phyloP scores from a whole-genome alignment of 2,888 invertebrate genomes.

The Andrena bicolor region DNA sequence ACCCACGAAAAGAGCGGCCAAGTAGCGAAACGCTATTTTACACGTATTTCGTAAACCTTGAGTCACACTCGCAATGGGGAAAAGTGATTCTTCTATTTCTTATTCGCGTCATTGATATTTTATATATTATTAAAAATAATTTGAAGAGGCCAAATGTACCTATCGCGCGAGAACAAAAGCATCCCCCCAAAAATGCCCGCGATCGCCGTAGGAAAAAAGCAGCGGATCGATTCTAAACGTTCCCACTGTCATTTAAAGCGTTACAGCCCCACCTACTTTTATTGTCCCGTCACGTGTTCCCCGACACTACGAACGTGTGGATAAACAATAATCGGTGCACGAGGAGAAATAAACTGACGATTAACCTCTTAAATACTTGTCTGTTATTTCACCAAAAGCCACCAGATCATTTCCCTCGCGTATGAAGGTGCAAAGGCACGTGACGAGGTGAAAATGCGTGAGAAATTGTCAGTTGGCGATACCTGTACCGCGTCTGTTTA shows the following conservation, averaged over 20 bases:
- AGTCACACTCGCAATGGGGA: neutral
- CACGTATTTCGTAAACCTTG: constrained; percentile 82
- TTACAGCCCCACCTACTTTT: constrained; percentile 63
- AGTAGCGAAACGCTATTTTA: constrained; percentile 87
- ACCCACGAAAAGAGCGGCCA: constrained; percentile 86
- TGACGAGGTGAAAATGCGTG: neutral
- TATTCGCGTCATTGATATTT: neutral
- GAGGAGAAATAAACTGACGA: constrained; percentile 5
- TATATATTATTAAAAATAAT: neutral
- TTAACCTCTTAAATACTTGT: neutral
- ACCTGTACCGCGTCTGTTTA: constrained; percentile 45
- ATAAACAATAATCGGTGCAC: constrained; percentile 26
- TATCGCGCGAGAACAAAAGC: neutral
- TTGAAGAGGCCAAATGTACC: neutral
- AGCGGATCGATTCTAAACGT: constrained; percentile 48
- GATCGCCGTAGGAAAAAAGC: constrained; percentile 24
- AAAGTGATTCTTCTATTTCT: neutral
- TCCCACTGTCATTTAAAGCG: constrained; percentile 55
- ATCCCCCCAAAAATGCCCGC: neutral
- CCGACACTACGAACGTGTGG: neutral
- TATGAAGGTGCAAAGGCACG: neutral
- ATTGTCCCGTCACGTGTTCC: constrained; percentile 45
- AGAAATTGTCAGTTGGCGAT: neutral
- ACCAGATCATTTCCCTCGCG: neutral
- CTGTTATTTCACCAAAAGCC: neutral